Evolutionary conservation across 2,888 invertebrate species (phyloP).

Genomic region (Coleophora deauratella): DNA sequence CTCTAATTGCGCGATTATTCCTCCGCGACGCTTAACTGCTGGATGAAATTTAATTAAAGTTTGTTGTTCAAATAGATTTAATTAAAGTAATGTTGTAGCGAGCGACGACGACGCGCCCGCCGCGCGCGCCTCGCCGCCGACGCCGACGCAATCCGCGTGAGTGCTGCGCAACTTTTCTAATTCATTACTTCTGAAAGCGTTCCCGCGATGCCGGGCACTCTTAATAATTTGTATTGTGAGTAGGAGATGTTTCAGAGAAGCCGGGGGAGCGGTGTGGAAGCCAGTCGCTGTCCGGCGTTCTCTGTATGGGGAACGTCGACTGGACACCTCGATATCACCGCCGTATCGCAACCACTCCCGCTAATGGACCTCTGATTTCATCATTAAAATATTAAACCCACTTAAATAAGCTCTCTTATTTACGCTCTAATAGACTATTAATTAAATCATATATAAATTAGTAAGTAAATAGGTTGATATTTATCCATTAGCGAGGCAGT

Average conservation of each 20-base stretch:
- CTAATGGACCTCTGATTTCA: conserved; percentile 40
- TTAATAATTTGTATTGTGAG: conserved; percentile 74
- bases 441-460: conserved; percentile 54
- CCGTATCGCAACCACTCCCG: conserved; percentile 28
- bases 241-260: conserved; percentile 48
- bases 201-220: conserved; percentile 72
- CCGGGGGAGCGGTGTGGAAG: conserved; percentile 21
- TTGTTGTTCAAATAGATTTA: conserved; percentile 77
- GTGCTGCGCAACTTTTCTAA: conserved; percentile 75
- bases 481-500: conserved; percentile 60
- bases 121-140: conserved; percentile 29
- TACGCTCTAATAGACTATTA: conserved; percentile 26
- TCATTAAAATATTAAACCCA: conserved; percentile 35
- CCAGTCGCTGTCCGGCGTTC: conserved; percentile 2
- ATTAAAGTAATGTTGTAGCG: conserved; percentile 75
- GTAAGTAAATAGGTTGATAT: conserved; percentile 53
- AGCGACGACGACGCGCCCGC: conserved; percentile 44
- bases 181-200: conserved; percentile 74
- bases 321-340: conserved; percentile 30
- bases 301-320: conserved; percentile 7
- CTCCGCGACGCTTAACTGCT: conserved; percentile 74
- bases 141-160: conserved; percentile 62
- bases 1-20: conserved; percentile 75
- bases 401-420: conserved; percentile 31
- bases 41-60: conserved; percentile 76